Percentiles rank a stretch among this genome's conserved stretches.
phyloP scores from a whole-genome alignment of 2,113 vertebrate genomes.

The Caretta caretta region DNA sequence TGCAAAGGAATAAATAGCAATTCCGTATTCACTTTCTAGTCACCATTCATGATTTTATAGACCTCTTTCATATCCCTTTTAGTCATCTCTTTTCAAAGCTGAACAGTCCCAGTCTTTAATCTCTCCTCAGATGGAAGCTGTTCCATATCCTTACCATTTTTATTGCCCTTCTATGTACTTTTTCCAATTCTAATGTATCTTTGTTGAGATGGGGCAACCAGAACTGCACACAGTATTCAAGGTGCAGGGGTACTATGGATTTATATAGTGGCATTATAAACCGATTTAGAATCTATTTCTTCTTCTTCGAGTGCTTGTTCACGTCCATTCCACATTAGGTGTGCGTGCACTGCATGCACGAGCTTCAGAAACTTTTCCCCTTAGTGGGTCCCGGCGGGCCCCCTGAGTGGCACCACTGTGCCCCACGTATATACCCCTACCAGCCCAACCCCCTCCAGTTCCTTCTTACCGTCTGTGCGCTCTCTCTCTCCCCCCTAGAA shows the following conservation, averaged over 20 bases:
- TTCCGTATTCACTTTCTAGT: neutral
- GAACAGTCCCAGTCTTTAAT: neutral
- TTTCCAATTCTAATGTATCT: neutral
- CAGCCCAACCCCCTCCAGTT: too few species aligned
- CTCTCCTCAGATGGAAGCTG: neutral
- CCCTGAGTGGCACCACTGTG: too few species aligned
- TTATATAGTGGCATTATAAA: neutral
- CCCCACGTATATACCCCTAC: too few species aligned
- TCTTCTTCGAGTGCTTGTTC: too few species aligned
- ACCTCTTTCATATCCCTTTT: neutral
- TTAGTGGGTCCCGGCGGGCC: too few species aligned
- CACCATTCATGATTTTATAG: neutral
- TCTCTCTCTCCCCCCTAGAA: too few species aligned
- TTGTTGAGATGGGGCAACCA: neutral
- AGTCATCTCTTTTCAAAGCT: neutral
- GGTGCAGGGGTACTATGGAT: neutral
- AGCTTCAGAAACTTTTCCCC: too few species aligned
- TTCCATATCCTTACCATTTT: neutral
- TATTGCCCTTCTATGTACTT: neutral
- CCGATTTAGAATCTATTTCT: neutral
- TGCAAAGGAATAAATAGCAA: neutral
- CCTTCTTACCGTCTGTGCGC: too few species aligned
- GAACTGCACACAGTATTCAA: neutral
- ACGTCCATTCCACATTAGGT: too few species aligned
- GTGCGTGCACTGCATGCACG: too few species aligned